Conservation (phyloP, 1,140 invertebrate genomes). For the Neuroterus valhalla region DNA sequence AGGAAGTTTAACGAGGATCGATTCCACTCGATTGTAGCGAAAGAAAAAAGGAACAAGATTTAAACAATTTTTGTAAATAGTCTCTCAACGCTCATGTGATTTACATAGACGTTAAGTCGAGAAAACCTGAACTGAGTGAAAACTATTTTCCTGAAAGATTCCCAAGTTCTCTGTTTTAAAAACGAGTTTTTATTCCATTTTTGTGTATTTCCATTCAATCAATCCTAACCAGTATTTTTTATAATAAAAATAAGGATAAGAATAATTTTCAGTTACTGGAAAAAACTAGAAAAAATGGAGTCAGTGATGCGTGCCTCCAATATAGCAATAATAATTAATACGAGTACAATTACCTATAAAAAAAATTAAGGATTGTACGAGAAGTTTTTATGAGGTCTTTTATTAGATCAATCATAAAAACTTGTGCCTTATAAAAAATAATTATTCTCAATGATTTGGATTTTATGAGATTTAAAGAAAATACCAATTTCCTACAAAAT, state of each 20-base stretch:
- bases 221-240: no score
- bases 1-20: conserved; percentile 68
- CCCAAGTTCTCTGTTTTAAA: background rate
- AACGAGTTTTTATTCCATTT: background rate
- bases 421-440: conserved; percentile 33
- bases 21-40: conserved; percentile 70
- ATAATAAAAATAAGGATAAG: no score
- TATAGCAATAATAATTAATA: no score
- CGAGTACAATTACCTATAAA: no score
- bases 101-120: conserved; percentile 29
- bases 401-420: background rate
- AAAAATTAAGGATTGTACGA: background rate
- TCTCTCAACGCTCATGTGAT: conserved; percentile 39
- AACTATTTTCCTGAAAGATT: background rate
- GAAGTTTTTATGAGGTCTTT: background rate
- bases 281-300: no score
- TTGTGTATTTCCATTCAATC: background rate
- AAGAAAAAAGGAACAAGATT: conserved; percentile 78
- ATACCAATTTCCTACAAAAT: conserved; percentile 15
- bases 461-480: background rate
- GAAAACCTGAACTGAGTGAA: conserved; percentile 24
- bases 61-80: conserved; percentile 76
- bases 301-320: no score
- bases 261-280: no score
- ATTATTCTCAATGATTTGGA: conserved; percentile 1